A percentile compares a stretch with the other conserved stretches of the same genome.
Conservation (phyloP, 2,888 invertebrate species). For the Pristionchus exspectatus region DNA sequence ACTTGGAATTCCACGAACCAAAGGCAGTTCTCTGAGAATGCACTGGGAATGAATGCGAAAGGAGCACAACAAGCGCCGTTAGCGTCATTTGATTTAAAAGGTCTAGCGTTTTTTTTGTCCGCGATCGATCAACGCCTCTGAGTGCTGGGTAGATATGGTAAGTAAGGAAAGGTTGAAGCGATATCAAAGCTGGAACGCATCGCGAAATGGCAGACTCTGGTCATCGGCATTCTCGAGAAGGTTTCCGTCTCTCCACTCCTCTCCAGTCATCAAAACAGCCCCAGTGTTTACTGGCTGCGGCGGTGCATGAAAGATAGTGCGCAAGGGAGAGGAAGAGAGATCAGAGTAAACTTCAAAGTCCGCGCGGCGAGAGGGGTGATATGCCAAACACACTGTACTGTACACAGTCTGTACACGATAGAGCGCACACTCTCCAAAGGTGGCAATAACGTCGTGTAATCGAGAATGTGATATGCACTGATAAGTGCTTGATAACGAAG, state of each 20-base stretch:
- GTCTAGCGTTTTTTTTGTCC: background rate
- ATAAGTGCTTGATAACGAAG: background rate
- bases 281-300: background rate
- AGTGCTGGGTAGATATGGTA: background rate
- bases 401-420: too few relatives aligned
- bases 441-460: too few relatives aligned
- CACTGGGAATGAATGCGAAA: background rate
- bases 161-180: too few relatives aligned
- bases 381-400: background rate
- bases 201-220: background rate
- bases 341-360: slow-evolving; percentile 25
- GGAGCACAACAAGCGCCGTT: background rate
- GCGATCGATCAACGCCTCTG: background rate
- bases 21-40: background rate
- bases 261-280: background rate
- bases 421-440: too few relatives aligned
- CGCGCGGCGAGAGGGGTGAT: background rate
- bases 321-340: background rate
- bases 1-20: background rate
- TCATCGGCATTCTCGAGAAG: background rate
- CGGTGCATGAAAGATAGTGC: background rate
- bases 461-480: background rate
- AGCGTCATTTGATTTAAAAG: background rate
- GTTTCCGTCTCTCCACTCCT: background rate
- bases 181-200: too few relatives aligned